These are phyloP conservation scores for Drosophila heteroneura DNA, from an alignment of 2,888 invertebrate genomes.

Conservation along the genomic window DNA sequence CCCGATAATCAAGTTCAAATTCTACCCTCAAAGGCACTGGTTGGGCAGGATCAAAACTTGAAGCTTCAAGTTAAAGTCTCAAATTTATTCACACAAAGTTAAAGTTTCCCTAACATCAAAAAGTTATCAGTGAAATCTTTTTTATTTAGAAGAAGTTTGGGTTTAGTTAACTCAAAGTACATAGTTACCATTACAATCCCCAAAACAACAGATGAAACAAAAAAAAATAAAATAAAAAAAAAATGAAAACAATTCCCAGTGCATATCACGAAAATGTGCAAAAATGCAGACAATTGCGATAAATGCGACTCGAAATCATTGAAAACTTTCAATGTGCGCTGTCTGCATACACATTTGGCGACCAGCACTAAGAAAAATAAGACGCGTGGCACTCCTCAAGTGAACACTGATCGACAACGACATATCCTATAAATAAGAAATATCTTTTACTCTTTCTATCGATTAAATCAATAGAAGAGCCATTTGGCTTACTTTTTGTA, in stretches of 20 bases:
- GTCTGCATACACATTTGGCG: constrained; percentile 61
- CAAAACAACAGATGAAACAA: constrained; percentile 29
- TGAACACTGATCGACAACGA: background rate
- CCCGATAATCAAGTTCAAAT: background rate
- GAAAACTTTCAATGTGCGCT: constrained; percentile 77
- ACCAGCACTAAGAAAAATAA: constrained; percentile 14
- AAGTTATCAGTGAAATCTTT: constrained; percentile 4
- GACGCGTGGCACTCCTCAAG: background rate
- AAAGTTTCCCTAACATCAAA: background rate
- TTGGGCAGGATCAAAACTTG: background rate
- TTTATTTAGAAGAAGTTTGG: constrained; percentile 10
- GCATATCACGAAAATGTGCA: constrained; percentile 51
- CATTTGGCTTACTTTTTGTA: background rate
- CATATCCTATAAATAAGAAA: background rate
- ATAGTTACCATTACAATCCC: constrained; percentile 24
- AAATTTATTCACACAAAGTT: background rate
- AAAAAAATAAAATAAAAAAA: constrained; percentile 5
- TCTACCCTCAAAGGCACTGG: background rate
- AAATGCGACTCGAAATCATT: constrained; percentile 74
- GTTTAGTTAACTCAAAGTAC: constrained; percentile 7
- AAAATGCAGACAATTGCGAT: constrained; percentile 77
- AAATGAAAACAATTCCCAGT: constrained; percentile 24
- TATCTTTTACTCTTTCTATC: background rate
- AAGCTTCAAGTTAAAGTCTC: too few relatives aligned
- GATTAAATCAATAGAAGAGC: background rate